These are phyloP conservation scores for Chaenocephalus aceratus DNA, from an alignment of 2,113 vertebrate genomes.

Conservation along the genomic window DNA sequence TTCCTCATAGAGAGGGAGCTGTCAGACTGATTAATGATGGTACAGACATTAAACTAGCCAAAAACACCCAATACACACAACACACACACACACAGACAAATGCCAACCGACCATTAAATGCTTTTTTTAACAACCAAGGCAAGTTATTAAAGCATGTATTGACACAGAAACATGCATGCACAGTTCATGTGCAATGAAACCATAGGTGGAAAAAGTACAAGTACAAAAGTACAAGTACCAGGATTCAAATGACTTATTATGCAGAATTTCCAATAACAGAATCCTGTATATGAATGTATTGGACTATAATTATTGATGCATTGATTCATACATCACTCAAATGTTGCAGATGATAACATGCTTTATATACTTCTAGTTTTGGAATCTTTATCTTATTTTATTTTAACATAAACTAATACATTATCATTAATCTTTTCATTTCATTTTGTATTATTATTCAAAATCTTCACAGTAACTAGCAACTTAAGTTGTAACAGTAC, in stretches of 20 bases:
- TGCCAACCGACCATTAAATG: neutral
- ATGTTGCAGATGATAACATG: neutral
- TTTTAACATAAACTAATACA: neutral
- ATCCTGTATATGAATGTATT: neutral
- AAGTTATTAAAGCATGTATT: neutral
- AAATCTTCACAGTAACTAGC: neutral
- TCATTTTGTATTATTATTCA: neutral
- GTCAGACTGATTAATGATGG: conserved; percentile 42
- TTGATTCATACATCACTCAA: neutral
- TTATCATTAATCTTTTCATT: neutral
- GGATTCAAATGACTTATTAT: neutral
- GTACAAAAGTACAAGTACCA: neutral
- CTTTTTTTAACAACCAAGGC: neutral
- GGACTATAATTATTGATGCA: neutral
- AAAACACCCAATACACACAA: conserved; percentile 7
- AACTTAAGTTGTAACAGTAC: neutral
- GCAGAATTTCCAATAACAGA: neutral
- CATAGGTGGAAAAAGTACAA: neutral
- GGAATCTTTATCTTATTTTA: neutral
- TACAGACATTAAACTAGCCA: neutral
- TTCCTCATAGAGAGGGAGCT: conserved; percentile 30
- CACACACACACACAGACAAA: neutral
- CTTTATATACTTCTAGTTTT: neutral
- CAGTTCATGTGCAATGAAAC: neutral
- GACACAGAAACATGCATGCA: neutral